These are phyloP conservation scores for Camponotus fellah DNA, from an alignment of 2,888 invertebrate genomes.

Conservation along the genomic window DNA sequence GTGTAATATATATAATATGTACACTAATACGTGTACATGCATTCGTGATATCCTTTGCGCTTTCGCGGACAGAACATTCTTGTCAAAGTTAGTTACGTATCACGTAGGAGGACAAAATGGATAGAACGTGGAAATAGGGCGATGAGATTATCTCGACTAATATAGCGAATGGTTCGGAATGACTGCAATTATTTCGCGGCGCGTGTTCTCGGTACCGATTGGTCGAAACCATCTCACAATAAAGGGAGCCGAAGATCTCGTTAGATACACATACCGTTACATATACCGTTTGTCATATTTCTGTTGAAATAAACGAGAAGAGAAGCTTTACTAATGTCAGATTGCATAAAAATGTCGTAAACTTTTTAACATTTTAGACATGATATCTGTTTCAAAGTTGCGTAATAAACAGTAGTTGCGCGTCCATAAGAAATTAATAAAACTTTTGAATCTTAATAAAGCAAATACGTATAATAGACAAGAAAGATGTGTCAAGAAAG, in stretches of 20 bases:
- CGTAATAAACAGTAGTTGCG: not conserved
- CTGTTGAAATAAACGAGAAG: conserved; percentile 26
- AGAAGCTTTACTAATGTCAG: conserved; percentile 5
- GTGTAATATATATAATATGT: too few relatives aligned
- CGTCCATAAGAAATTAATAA: not conserved
- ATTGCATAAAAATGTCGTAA: not conserved
- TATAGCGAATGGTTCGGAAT: conserved; percentile 83
- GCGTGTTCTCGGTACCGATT: conserved; percentile 79
- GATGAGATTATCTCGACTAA: conserved; percentile 83
- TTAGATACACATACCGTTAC: conserved; percentile 47
- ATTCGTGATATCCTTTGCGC: conserved; percentile 15
- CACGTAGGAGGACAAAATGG: conserved; percentile 82
- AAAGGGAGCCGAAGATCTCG: conserved; percentile 62
- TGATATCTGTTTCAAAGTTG: not conserved
- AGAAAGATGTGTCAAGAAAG: not conserved
- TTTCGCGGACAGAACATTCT: conserved; percentile 33
- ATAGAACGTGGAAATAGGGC: conserved; percentile 81
- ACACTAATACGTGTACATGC: not conserved
- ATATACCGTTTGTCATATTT: conserved; percentile 30
- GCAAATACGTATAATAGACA: not conserved
- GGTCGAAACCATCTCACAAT: conserved; percentile 64
- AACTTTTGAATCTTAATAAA: not conserved
- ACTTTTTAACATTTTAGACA: not conserved
- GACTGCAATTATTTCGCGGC: conserved; percentile 84
- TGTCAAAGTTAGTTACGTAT: conserved; percentile 67